These are phyloP conservation scores for Ammospiza nelsoni DNA, from an alignment of 2,113 vertebrate genomes.

Conservation along the genomic window DNA sequence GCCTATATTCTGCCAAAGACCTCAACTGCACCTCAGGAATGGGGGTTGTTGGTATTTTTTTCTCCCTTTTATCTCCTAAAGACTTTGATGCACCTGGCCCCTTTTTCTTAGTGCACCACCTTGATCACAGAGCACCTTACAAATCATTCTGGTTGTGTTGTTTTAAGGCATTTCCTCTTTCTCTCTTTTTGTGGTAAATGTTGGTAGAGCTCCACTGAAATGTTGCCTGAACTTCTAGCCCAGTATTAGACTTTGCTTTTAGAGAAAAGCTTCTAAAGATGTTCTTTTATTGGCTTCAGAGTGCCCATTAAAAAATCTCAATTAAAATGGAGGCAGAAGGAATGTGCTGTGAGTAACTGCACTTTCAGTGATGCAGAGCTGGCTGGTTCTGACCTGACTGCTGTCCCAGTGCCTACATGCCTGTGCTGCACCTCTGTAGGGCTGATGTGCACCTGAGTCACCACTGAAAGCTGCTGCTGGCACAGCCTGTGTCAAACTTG, in stretches of 20 bases:
- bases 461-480: neutral
- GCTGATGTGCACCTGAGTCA: conserved; percentile 44
- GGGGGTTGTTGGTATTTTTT: neutral
- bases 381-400: neutral
- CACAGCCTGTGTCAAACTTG: neutral
- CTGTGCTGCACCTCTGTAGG: neutral
- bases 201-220: neutral
- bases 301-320: neutral
- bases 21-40: neutral
- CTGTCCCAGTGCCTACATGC: neutral
- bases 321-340: neutral
- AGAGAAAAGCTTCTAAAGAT: neutral
- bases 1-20: neutral
- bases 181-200: neutral
- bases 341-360: neutral
- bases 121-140: neutral
- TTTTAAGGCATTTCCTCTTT: neutral
- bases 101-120: neutral
- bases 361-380: neutral
- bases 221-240: neutral
- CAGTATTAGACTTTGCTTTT: neutral
- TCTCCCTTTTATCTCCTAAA: neutral
- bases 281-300: neutral
- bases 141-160: neutral
- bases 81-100: neutral